A percentile compares a stretch with the other conserved stretches of the same genome.
Conservation (phyloP, 2,797 vertebrate genomes). For the Malurus splendens region DNA sequence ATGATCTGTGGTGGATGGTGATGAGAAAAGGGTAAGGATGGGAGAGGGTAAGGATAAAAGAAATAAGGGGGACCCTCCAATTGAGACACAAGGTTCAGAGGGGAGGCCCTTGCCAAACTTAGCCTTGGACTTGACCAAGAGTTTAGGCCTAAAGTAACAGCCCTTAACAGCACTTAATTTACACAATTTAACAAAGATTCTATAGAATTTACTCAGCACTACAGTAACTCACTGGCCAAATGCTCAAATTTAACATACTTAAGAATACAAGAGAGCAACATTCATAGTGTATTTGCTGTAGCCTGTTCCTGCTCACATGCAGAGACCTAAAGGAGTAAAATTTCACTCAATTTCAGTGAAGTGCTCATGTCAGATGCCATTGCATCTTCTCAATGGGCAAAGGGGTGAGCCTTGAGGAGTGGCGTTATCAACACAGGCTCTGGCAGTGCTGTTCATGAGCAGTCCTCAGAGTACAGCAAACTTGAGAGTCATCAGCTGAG, state of each 20-base stretch:
- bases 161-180: background rate
- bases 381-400: background rate
- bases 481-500: background rate
- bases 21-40: background rate
- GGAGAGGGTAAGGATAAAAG: background rate
- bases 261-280: background rate
- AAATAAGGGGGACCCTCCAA: background rate
- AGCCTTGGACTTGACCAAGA: background rate
- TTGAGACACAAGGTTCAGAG: background rate
- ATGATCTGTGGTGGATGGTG: background rate
- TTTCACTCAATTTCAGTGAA: background rate
- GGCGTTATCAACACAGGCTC: background rate
- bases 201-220: background rate
- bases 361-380: background rate
- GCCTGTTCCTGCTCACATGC: fast-evolving
- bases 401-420: background rate
- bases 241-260: background rate
- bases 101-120: background rate
- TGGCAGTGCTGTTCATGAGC: background rate
- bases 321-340: background rate
- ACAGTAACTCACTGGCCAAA: background rate
- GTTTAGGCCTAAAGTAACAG: background rate
- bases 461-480: background rate
- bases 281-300: background rate
- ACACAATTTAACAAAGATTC: background rate